Conservation (phyloP, 2,888 invertebrate species). For the Ophion slaviceki region DNA sequence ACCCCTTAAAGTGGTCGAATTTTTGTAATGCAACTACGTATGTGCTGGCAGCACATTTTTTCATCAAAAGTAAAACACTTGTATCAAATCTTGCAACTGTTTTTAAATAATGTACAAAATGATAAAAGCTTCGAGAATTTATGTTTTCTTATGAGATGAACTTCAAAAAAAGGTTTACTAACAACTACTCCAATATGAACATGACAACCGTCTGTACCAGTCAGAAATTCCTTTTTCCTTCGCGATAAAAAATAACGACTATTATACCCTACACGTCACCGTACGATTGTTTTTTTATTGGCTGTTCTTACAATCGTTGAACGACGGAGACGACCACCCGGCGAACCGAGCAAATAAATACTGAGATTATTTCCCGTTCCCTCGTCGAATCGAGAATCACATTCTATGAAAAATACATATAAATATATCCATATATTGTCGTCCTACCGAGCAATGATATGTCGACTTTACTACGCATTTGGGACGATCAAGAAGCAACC, state of each 20-base stretch:
- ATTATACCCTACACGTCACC: slow-evolving; percentile 57
- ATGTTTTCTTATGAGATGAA: background rate
- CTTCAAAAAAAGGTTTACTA: background rate
- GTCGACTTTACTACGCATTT: slow-evolving; percentile 39
- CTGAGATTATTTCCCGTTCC: slow-evolving; percentile 12
- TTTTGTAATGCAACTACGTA: background rate
- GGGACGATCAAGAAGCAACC: slow-evolving; percentile 23
- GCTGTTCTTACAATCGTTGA: slow-evolving; percentile 4
- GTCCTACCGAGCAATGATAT: slow-evolving; percentile 49
- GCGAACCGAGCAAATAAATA: slow-evolving; percentile 37
- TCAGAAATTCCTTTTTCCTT: background rate
- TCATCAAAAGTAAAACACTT: background rate
- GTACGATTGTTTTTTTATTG: slow-evolving; percentile 12
- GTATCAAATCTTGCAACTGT: background rate
- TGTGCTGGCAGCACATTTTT: background rate
- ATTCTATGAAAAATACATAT: slow-evolving; percentile 57
- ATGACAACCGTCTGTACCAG: background rate
- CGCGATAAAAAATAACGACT: slow-evolving; percentile 66
- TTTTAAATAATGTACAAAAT: background rate
- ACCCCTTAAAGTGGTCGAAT: background rate
- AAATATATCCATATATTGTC: slow-evolving; percentile 38
- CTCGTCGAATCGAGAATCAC: slow-evolving; percentile 32
- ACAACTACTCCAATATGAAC: too few relatives aligned
- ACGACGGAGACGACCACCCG: slow-evolving; percentile 26
- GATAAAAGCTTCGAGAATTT: too few relatives aligned